phyloP scores from a whole-genome alignment of 2,113 vertebrate genomes.

The Ciconia stormi region DNA sequence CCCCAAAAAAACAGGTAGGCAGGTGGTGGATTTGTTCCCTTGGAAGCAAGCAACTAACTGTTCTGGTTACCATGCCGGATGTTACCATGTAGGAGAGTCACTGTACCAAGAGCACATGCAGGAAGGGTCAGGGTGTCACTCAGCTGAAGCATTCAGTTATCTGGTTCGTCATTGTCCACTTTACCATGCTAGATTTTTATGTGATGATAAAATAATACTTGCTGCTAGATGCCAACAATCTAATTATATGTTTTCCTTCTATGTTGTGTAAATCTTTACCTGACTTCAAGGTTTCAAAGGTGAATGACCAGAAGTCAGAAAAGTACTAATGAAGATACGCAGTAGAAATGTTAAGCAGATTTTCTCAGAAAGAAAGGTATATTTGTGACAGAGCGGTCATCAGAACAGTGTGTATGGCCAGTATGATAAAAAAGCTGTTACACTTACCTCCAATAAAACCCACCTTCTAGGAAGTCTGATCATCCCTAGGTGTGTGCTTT shows the following conservation, averaged over 20 bases:
- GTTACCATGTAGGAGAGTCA: neutral
- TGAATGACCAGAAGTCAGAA: neutral
- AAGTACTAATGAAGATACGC: neutral
- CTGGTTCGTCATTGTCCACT: neutral
- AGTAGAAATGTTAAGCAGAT: neutral
- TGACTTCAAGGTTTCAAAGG: neutral
- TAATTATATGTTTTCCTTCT: neutral
- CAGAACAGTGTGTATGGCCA: neutral
- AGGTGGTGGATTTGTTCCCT: neutral
- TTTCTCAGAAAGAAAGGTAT: neutral
- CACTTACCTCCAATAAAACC: neutral
- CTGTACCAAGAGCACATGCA: neutral
- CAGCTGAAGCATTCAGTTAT: neutral
- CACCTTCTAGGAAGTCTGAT: neutral
- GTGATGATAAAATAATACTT: neutral
- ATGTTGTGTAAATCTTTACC: neutral
- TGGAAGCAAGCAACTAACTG: neutral
- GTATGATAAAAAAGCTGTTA: neutral
- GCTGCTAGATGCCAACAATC: neutral
- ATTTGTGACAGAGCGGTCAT: neutral
- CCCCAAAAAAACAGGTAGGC: neutral
- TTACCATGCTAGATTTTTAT: neutral
- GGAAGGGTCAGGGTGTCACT: neutral
- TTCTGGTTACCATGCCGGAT: neutral
- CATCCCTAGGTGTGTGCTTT: neutral